phyloP scores from a whole-genome alignment of 2,797 vertebrate genomes.

The Sebastes vulpes region DNA sequence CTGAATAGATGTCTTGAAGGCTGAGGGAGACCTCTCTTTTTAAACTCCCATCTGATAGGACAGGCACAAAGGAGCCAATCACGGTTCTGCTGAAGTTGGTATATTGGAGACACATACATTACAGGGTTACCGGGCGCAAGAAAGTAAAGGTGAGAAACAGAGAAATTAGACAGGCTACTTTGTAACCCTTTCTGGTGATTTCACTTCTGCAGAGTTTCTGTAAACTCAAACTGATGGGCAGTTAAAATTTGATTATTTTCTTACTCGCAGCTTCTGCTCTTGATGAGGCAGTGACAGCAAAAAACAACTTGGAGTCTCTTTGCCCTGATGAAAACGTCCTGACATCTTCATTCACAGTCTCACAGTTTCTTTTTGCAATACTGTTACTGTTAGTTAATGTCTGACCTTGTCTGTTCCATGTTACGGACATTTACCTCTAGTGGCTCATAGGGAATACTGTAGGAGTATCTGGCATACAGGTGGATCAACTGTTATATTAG shows the following conservation, averaged over 20 bases:
- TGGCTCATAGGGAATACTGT: constrained; percentile 4
- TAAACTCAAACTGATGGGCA: constrained; percentile 28
- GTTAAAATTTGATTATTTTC: constrained; percentile 28
- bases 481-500: constrained; percentile 15
- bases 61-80: constrained; percentile 72
- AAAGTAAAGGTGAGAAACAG: constrained; percentile 43
- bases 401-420: constrained; percentile 9
- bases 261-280: neutral
- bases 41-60: constrained; percentile 65
- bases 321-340: constrained; percentile 10
- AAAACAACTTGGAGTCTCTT: neutral
- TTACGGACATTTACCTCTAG: constrained; percentile 21
- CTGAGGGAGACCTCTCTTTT: constrained; percentile 60
- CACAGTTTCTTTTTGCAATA: neutral
- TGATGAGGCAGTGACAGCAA: constrained; percentile 8
- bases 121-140: constrained; percentile 38
- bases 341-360: constrained; percentile 31
- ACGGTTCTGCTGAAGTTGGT: constrained; percentile 64
- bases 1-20: constrained; percentile 47
- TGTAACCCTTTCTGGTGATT: constrained; percentile 14
- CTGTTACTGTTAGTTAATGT: constrained; percentile 8
- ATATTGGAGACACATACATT: constrained; percentile 67
- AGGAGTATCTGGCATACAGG: constrained; percentile 24
- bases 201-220: neutral
- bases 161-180: constrained; percentile 36